phyloP scores from a whole-genome alignment of 2,113 vertebrate species.

The Melanotaenia duboulayi region DNA sequence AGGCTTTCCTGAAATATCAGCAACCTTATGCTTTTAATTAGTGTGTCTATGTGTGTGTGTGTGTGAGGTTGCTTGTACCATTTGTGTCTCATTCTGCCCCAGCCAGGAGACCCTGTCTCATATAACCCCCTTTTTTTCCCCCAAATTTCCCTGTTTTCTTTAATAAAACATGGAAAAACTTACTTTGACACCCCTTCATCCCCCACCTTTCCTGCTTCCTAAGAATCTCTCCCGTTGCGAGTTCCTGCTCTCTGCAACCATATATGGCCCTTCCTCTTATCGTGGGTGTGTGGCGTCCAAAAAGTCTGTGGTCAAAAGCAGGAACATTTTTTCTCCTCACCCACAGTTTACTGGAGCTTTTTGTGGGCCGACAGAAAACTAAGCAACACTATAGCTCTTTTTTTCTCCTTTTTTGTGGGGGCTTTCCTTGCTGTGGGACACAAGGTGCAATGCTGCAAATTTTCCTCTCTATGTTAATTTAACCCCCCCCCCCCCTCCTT shows the following conservation, averaged over 20 bases:
- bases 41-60: conserved; percentile 34
- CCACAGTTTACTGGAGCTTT: conserved; percentile 48
- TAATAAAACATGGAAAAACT: conserved; percentile 76
- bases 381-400: conserved; percentile 20
- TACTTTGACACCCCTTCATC: conserved; percentile 46
- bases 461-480: conserved; percentile 25
- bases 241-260: conserved; percentile 57
- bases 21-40: conserved; percentile 77
- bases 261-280: conserved; percentile 64
- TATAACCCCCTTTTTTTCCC: conserved; percentile 43
- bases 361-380: conserved; percentile 48
- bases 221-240: conserved; percentile 53
- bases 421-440: conserved; percentile 15
- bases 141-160: conserved; percentile 65
- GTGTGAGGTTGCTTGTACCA: conserved; percentile 19
- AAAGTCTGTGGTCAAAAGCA: conserved; percentile 64
- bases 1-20: conserved; percentile 74
- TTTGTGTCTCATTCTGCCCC: conserved; percentile 64
- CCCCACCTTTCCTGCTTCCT: conserved; percentile 56
- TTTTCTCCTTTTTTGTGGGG: background rate
- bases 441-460: conserved; percentile 51
- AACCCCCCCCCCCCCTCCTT: conserved; percentile 22
- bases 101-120: conserved; percentile 48
- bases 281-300: conserved; percentile 48
- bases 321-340: conserved; percentile 59